Percentiles rank a stretch among this genome's conserved stretches.
These are phyloP conservation scores for Unio delphinus DNA, from an alignment of 2,888 invertebrate genomes.

Conservation along the genomic window DNA sequence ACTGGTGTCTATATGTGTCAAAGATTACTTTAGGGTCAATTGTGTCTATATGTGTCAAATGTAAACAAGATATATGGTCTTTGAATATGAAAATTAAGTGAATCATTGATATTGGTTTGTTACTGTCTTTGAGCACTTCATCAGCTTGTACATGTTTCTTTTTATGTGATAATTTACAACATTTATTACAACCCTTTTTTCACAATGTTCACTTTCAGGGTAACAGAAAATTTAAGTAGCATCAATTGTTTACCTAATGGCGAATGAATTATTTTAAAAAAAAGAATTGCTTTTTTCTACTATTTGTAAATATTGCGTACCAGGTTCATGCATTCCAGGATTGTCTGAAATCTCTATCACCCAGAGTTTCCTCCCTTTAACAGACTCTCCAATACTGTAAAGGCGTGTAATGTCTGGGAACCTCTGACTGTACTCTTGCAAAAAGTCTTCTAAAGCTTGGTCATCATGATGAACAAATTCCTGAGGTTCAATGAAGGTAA, in stretches of 20 bases:
- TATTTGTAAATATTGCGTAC: slow-evolving; percentile 71
- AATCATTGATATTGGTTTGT: too few species aligned
- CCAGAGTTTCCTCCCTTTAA: slow-evolving; percentile 87
- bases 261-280: background rate
- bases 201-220: background rate
- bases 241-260: background rate
- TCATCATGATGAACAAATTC: slow-evolving; percentile 61
- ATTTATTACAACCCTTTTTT: background rate
- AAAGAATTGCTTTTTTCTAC: background rate
- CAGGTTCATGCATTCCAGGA: slow-evolving; percentile 76
- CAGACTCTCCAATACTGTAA: slow-evolving; percentile 84
- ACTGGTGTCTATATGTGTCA: too few species aligned
- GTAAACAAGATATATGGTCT: too few species aligned
- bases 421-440: slow-evolving; percentile 43
- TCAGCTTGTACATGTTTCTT: too few species aligned
- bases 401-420: slow-evolving; percentile 66
- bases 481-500: slow-evolving; percentile 57
- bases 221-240: too few species aligned
- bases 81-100: too few species aligned
- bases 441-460: slow-evolving; percentile 49
- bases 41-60: too few species aligned
- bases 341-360: slow-evolving; percentile 89
- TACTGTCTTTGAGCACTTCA: too few species aligned
- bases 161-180: too few species aligned
- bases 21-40: too few species aligned